phyloP scores from a whole-genome alignment of 2,797 vertebrate genomes.

The Hapalemur alaotrensis region DNA sequence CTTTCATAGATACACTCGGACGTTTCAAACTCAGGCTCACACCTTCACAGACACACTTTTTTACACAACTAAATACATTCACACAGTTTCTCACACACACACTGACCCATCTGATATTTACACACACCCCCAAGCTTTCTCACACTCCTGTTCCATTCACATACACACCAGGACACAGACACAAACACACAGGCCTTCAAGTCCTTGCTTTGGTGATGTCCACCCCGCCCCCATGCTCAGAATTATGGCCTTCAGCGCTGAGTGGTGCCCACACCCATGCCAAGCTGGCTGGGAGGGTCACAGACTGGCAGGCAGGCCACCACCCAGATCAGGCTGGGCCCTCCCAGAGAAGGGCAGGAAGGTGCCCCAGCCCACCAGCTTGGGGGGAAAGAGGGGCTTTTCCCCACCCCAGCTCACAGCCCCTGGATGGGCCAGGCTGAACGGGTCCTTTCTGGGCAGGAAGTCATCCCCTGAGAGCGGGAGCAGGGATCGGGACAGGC shows the following conservation, averaged over 20 bases:
- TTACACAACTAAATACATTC: background rate
- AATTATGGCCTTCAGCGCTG: background rate
- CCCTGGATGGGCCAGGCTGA: background rate
- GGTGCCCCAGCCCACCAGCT: background rate
- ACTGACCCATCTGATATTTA: background rate
- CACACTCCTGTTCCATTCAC: background rate
- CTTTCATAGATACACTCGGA: background rate
- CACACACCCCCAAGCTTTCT: background rate
- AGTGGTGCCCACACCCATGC: conserved; percentile 70
- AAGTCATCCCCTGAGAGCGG: background rate
- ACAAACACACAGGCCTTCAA: background rate
- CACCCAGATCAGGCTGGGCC: conserved; percentile 7
- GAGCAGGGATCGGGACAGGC: background rate
- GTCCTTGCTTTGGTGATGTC: background rate
- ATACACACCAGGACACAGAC: background rate
- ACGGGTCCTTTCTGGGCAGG: background rate
- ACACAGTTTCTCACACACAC: background rate
- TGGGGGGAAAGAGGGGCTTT: background rate
- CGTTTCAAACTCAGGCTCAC: background rate
- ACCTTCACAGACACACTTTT: background rate
- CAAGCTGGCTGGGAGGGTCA: conserved; percentile 73
- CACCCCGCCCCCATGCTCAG: background rate
- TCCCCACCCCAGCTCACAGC: background rate
- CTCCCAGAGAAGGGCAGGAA: background rate
- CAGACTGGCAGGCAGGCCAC: conserved; percentile 29